These are phyloP conservation scores for Drosophila sproati DNA, from an alignment of 1,140 invertebrate species.

Conservation along the genomic window DNA sequence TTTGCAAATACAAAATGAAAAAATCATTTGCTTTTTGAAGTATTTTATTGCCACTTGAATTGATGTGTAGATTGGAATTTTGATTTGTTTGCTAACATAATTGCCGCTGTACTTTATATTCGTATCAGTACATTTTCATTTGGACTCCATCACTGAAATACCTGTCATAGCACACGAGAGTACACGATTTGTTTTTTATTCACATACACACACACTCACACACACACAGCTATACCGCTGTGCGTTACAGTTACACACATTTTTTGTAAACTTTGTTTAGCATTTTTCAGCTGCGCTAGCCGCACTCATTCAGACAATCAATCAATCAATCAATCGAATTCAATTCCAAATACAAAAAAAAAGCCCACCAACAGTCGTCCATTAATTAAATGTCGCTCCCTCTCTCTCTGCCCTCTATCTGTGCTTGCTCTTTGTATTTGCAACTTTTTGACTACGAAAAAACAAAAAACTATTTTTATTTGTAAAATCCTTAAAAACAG, in stretches of 20 bases:
- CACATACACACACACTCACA: conserved; percentile 5
- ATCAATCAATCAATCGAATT: conserved; percentile 57
- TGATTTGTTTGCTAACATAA: conserved; percentile 44
- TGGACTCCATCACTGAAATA: conserved; percentile 33
- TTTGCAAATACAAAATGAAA: neutral
- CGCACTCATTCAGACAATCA: conserved; percentile 62
- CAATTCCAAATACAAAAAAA: conserved; percentile 27
- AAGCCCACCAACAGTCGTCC: conserved; percentile 68
- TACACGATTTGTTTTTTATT: conserved; percentile 9
- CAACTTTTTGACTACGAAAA: conserved; percentile 63
- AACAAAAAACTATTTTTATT: conserved; percentile 55
- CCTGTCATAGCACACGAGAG: conserved; percentile 33
- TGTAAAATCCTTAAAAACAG: conserved; percentile 35
- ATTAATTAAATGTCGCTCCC: conserved; percentile 72
- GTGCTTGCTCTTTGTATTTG: conserved; percentile 68
- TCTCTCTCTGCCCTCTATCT: conserved; percentile 49
- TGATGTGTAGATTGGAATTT: conserved; percentile 48
- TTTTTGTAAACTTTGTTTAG: conserved; percentile 65
- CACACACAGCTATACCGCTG: conserved; percentile 23
- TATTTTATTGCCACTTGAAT: conserved; percentile 46
- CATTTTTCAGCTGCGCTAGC: conserved; percentile 66
- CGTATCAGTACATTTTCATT: conserved; percentile 29
- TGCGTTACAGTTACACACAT: conserved; percentile 31
- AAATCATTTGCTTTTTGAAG: conserved; percentile 35
- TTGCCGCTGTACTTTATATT: conserved; percentile 37